Evolutionary conservation across 2,113 vertebrate species (phyloP), one percentile per base, ranked within the genome.

Genomic region (Ammodytes marinus): DNA sequence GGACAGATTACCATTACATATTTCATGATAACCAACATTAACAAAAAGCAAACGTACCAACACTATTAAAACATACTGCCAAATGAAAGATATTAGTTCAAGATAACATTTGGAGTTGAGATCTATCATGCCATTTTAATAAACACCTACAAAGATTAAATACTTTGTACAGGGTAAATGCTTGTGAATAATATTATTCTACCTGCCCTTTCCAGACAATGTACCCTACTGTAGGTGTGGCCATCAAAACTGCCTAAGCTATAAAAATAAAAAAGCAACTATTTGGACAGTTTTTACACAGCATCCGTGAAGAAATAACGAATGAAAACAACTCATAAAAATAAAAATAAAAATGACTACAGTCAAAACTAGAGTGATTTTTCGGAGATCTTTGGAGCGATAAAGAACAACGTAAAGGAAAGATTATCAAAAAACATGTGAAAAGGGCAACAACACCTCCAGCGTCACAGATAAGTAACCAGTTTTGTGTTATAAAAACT

Each of bases 81-180:
- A 88, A 73, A 64, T 75, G 47, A 69, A 76, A 57, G 53, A 58
- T 69, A 86, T 86, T 74, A 88, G 82, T 74, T 74, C 7, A 71
- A 74, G 17, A 72, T 60, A 79, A 75, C 50, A 80, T 73, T 66
- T 61, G n/a, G 39, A 75, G 17, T 73, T 57, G 12, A 78, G 82
- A 82, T 72, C 15, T 76, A 75, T 50, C 55, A 67, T 49, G 45
- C 14, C 11, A 77, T 74, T 92, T 90, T 80, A 89, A 75, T 85
- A 79, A 79, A 80, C 66, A 80, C 57, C 61, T 77, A 68, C 6
- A 77, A 76, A 73, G 71, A 85, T 89, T 74, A 88, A 79, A 85
- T 69, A 83, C 53, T 90, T 88, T 84, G 53, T 78, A 85, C 73
- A 90, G 65, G 43, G 40, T 89, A 88, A 80, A 88, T 90, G 80